Evolutionary conservation across 2,113 vertebrate genomes (phyloP), one percentile per base, ranked within the genome.

Genomic region (Colossoma macropomum): DNA sequence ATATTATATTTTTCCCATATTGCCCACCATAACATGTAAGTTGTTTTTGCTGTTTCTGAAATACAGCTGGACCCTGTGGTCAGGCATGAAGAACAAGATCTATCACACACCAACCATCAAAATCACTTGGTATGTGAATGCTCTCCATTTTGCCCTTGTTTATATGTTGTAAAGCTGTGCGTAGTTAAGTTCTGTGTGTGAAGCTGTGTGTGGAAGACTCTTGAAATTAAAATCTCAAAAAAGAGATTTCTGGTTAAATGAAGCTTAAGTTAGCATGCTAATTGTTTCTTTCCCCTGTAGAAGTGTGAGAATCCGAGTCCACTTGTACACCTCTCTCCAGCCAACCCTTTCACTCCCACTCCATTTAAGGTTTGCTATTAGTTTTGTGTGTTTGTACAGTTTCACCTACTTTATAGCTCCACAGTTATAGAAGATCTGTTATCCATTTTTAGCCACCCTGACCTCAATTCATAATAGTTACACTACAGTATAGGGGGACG

Each of bases 311-410:
- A 90, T 93, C 93, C 93, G 90, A 82, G 92, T 95, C 90, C 88
- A 95, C 92, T 91, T 92, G 92, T 94, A 93, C 92, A 87, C 93
- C 93, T 95, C 90, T 96, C 95, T 93, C 96, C 95, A 93, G 92
- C 94, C 95, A 97, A 96, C 93, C 96, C 96, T 89, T 97, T 96
- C 96, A 95, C 93, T 90, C 96, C 96, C 86, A 96, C 93, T 88
- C 96, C 96, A 10, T 98, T 98, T 95, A 98, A 99, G 97, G 96
- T 98, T 95, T 91, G 96, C 96, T 88, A 86, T 81, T 30, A 50
- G 19, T 62, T 80, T 41, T 88, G 65, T 84, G 38, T 79, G 41
- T 11, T 45, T 45, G 41, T 45, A 9, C 10, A 45, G 41, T 10
- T 11, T 9, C 41, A 45, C 6, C 41, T 45, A 45, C 41, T 45